A percentile compares a stretch with the other conserved stretches of the same genome.
Evolutionary conservation across 2,888 invertebrate genomes (phyloP).

Genomic region (Caenorhabditis afra): DNA sequence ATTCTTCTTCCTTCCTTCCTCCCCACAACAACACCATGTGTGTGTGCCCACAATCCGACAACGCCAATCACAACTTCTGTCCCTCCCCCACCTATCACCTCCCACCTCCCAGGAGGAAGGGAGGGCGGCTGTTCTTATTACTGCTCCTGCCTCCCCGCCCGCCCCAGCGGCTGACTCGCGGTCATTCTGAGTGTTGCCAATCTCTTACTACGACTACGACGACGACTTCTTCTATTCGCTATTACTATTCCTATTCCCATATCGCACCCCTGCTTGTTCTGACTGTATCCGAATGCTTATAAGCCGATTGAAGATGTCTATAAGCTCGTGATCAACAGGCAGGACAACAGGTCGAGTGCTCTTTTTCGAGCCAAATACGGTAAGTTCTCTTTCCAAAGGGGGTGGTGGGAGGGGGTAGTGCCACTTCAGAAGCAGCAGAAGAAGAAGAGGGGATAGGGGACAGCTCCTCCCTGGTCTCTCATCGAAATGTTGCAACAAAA

Average conservation of each 20-base stretch:
- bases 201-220: neutral
- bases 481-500: too few species aligned
- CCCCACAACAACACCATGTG: slow-evolving; percentile 6
- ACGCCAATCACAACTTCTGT: slow-evolving; percentile 46
- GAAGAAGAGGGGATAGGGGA: too few species aligned
- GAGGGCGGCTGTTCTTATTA: slow-evolving; percentile 13
- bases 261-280: slow-evolving; percentile 41
- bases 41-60: slow-evolving; percentile 44
- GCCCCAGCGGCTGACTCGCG: neutral
- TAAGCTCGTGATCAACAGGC: slow-evolving; percentile 64
- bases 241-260: neutral
- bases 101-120: neutral
- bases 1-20: too few species aligned
- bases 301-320: slow-evolving; percentile 7
- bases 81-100: slow-evolving; percentile 4
- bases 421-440: too few species aligned
- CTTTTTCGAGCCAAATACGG: too few species aligned
- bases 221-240: neutral
- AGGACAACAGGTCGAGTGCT: slow-evolving; percentile 36
- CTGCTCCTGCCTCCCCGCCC: slow-evolving; percentile 1
- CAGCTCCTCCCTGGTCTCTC: too few species aligned
- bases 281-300: slow-evolving; percentile 57
- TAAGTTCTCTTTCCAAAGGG: too few species aligned
- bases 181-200: neutral
- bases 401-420: too few species aligned